Evolutionary conservation across 2,797 vertebrate genomes (phyloP).

Genomic region (Zenarchopterus dispar): DNA sequence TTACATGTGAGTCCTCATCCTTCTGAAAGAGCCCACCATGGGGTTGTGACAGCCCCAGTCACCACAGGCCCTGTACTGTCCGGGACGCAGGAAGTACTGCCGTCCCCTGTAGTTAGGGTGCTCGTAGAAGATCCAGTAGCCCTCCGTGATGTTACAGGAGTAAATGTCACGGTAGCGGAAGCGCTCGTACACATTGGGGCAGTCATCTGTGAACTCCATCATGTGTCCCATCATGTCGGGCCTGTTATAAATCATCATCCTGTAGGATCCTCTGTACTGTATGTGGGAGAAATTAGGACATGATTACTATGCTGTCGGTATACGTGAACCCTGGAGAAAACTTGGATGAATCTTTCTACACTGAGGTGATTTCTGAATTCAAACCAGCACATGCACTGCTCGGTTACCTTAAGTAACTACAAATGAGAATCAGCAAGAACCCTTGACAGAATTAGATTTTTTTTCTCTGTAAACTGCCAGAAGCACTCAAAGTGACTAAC

Average conservation of each 20-base stretch:
- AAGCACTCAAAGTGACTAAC: conserved; percentile 66
- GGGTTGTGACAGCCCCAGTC: conserved; percentile 83
- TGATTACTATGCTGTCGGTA: conserved; percentile 32
- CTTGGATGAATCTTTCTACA: conserved; percentile 8
- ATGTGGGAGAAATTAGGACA: conserved; percentile 21
- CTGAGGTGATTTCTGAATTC: conserved; percentile 39
- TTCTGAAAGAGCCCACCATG: conserved; percentile 83
- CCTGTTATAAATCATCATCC: conserved; percentile 82
- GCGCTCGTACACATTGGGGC: conserved; percentile 79
- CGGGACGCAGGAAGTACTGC: conserved; percentile 82
- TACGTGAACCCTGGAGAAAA: conserved; percentile 17
- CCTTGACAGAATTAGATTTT: conserved; percentile 38
- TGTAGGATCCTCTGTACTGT: conserved; percentile 83
- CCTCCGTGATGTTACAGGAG: conserved; percentile 82
- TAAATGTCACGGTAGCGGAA: conserved; percentile 80
- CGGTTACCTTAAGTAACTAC: conserved; percentile 35
- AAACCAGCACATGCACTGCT: conserved; percentile 19
- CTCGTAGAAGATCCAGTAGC: conserved; percentile 85
- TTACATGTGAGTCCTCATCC: conserved; percentile 79
- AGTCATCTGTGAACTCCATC: conserved; percentile 86
- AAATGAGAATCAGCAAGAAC: conserved; percentile 43
- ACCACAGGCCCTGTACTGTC: conserved; percentile 79
- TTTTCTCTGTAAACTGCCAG: conserved; percentile 53
- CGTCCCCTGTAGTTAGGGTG: conserved; percentile 84
- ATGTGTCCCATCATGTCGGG: conserved; percentile 79